Conservation (phyloP, 92 coral and sea anemone species). For the Diadumene lineata region DNA sequence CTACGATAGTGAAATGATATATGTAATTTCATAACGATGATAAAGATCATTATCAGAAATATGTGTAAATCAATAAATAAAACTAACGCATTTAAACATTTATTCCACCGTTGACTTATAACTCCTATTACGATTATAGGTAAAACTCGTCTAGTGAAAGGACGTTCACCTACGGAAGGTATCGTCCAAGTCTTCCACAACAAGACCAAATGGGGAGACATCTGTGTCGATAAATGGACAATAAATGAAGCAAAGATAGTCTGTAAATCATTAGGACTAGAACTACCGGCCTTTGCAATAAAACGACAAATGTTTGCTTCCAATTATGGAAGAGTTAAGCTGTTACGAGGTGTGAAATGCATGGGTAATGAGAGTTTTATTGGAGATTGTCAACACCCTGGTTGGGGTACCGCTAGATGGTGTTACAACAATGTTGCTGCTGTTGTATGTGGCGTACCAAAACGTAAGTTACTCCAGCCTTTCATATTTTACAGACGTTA, state of each 20-base stretch:
- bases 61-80: too few relatives aligned
- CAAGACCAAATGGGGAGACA: conserved; percentile 4
- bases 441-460: conserved; percentile 3
- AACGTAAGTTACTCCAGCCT: background rate
- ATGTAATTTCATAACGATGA: too few relatives aligned
- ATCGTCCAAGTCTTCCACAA: conserved; percentile 13
- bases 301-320: too few relatives aligned
- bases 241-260: conserved; percentile 15
- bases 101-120: too few relatives aligned
- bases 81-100: too few relatives aligned
- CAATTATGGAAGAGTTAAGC: background rate
- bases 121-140: too few relatives aligned
- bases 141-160: conserved; percentile 11
- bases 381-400: background rate
- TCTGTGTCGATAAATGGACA: conserved; percentile 16
- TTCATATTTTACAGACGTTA: too few relatives aligned
- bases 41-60: too few relatives aligned
- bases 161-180: conserved; percentile 1
- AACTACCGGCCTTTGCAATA: background rate
- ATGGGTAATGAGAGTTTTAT: background rate
- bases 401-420: background rate
- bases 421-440: background rate
- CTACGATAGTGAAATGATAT: too few relatives aligned
- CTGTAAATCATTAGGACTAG: conserved; percentile 18
- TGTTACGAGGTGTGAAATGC: background rate